Conservation (phyloP, 2,797 vertebrate species). For the Typhlichthys subterraneus region DNA sequence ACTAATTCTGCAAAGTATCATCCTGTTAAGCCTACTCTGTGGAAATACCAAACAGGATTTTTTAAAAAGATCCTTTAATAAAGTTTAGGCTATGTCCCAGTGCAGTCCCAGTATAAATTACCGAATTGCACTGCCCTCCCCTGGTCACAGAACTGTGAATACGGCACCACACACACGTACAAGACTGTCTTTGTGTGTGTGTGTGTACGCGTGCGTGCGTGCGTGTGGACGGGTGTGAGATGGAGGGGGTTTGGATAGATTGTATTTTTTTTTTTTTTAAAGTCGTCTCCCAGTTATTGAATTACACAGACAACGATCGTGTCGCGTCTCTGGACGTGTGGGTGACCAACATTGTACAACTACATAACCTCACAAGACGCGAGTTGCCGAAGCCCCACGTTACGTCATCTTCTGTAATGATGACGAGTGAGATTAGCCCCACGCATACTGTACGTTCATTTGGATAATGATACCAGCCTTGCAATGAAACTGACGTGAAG, state of each 20-base stretch:
- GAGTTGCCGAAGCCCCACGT: slow-evolving; percentile 44
- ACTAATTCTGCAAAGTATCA: too few relatives aligned
- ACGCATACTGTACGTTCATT: neutral
- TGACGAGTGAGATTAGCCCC: slow-evolving; percentile 11
- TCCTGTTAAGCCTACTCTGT: too few relatives aligned
- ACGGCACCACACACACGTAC: too few relatives aligned
- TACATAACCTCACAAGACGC: slow-evolving; percentile 36
- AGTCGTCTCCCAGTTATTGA: slow-evolving; percentile 37
- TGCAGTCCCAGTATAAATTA: too few relatives aligned
- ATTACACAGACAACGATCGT: slow-evolving; percentile 26
- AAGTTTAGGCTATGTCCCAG: too few relatives aligned
- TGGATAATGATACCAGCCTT: neutral
- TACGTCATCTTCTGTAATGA: slow-evolving; percentile 66
- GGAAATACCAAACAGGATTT: too few relatives aligned
- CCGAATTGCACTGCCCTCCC: too few relatives aligned
- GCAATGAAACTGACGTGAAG: neutral
- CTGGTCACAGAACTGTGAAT: too few relatives aligned
- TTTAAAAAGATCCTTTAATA: too few relatives aligned
- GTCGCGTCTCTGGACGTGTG: slow-evolving; percentile 52
- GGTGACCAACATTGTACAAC: slow-evolving; percentile 67
- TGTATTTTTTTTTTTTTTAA: slow-evolving; percentile 2
- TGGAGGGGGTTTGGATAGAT: slow-evolving; percentile 3
- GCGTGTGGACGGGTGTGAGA: neutral
- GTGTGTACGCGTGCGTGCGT: neutral
- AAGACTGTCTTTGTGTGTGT: neutral